Evolutionary conservation across 2,888 invertebrate genomes (phyloP).

Genomic region (Maniola hyperantus): DNA sequence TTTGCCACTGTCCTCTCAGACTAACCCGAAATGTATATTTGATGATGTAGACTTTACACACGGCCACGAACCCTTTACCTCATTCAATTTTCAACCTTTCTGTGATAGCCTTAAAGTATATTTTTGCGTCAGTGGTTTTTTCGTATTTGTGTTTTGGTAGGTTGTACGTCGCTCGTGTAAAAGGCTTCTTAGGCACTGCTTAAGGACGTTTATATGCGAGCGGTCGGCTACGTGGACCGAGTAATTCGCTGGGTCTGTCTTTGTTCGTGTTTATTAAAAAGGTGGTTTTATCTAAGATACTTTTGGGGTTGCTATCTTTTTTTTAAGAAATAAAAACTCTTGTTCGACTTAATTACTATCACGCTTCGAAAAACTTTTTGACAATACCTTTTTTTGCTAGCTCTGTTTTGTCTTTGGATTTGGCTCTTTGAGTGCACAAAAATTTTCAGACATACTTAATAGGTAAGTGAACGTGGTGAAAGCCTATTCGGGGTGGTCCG

Average conservation of each 20-base stretch:
- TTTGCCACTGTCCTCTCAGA: conserved; percentile 45
- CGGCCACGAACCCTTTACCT: conserved; percentile 50
- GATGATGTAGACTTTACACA: conserved; percentile 70
- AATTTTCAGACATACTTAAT: too few species aligned
- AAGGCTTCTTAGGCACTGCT: conserved; percentile 57
- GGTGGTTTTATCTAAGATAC: conserved; percentile 14
- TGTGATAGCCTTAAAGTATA: conserved; percentile 41
- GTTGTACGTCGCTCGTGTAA: conserved; percentile 47
- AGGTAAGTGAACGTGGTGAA: too few species aligned
- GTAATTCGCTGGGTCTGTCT: conserved; percentile 50
- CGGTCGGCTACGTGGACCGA: conserved; percentile 40
- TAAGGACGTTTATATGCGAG: conserved; percentile 64
- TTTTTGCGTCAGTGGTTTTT: neutral
- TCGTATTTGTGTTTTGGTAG: neutral
- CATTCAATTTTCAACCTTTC: neutral
- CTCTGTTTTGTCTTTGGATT: too few species aligned
- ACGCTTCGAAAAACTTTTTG: too few species aligned
- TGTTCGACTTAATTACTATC: neutral
- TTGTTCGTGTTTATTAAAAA: conserved; percentile 50
- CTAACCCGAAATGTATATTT: conserved; percentile 76
- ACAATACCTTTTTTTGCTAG: too few species aligned
- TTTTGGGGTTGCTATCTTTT: conserved; percentile 18
- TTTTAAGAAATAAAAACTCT: conserved; percentile 39
- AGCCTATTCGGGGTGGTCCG: too few species aligned
- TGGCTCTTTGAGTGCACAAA: too few species aligned